Conservation (phyloP, 2,888 invertebrate genomes). For the Atherix ibis region DNA sequence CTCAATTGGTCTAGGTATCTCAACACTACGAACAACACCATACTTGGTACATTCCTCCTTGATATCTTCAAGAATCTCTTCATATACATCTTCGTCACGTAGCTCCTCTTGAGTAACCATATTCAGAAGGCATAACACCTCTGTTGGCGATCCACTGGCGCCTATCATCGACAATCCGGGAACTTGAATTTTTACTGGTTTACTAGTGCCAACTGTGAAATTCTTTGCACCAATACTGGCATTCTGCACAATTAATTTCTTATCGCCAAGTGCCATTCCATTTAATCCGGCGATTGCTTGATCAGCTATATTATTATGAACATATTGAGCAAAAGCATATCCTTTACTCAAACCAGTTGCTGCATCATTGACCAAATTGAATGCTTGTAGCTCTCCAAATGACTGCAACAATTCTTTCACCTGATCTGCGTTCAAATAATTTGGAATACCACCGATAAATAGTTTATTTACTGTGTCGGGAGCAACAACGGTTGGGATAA, state of each 20-base stretch:
- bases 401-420: constrained; percentile 96
- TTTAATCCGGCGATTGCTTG: constrained; percentile 97
- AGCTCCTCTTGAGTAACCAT: constrained; percentile 97
- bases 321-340: constrained; percentile 99
- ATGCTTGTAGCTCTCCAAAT: constrained; percentile 91
- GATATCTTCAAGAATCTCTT: too few species aligned
- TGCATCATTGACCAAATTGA: too few species aligned
- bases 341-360: too few species aligned
- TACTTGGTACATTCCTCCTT: constrained; percentile 96
- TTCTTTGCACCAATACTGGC: constrained; percentile 98
- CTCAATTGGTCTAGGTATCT: too few species aligned
- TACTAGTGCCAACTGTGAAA: constrained; percentile 55
- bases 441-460: constrained; percentile 95
- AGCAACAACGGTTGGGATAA: constrained; percentile 86
- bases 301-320: constrained; percentile 92
- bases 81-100: constrained; percentile 94
- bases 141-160: constrained; percentile 85
- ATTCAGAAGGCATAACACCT: constrained; percentile 87
- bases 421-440: constrained; percentile 98
- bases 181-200: constrained; percentile 74
- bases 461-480: constrained; percentile 97
- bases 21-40: too few species aligned
- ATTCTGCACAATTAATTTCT: constrained; percentile 93
- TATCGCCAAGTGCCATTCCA: constrained; percentile 98
- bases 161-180: constrained; percentile 82